Percentiles rank a stretch among this genome's conserved stretches.
Conservation (phyloP, 2,888 invertebrate species). For the Arenicola marina region DNA sequence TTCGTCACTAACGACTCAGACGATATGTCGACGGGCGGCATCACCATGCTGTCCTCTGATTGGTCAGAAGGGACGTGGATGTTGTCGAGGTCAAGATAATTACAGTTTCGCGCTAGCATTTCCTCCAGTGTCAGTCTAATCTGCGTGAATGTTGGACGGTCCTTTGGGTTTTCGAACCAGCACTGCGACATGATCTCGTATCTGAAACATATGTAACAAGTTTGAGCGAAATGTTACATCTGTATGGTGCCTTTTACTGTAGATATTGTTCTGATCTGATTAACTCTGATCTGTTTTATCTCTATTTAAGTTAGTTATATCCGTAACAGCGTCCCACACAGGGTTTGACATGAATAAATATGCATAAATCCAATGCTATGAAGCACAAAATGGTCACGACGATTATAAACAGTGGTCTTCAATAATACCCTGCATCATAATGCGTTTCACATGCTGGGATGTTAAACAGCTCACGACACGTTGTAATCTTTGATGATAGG, state of each 20-base stretch:
- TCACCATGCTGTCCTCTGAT: background rate
- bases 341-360: too few relatives aligned
- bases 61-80: conserved; percentile 38
- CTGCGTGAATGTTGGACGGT: conserved; percentile 51
- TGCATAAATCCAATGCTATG: too few relatives aligned
- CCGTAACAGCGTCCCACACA: too few relatives aligned
- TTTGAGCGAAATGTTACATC: background rate
- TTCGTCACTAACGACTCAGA: background rate
- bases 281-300: too few relatives aligned
- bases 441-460: background rate
- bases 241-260: background rate
- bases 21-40: background rate
- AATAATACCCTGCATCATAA: too few relatives aligned
- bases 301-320: too few relatives aligned
- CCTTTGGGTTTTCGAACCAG: conserved; percentile 51
- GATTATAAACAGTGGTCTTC: too few relatives aligned
- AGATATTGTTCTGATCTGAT: background rate
- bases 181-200: conserved; percentile 57
- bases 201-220: conserved; percentile 32
- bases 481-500: too few relatives aligned
- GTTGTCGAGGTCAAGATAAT: conserved; percentile 57
- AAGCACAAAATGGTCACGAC: too few relatives aligned
- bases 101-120: conserved; percentile 46
- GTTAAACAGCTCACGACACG: too few relatives aligned
- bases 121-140: conserved; percentile 51